Conservation (phyloP, 2,797 vertebrate species). For the Gallinago stenura region DNA sequence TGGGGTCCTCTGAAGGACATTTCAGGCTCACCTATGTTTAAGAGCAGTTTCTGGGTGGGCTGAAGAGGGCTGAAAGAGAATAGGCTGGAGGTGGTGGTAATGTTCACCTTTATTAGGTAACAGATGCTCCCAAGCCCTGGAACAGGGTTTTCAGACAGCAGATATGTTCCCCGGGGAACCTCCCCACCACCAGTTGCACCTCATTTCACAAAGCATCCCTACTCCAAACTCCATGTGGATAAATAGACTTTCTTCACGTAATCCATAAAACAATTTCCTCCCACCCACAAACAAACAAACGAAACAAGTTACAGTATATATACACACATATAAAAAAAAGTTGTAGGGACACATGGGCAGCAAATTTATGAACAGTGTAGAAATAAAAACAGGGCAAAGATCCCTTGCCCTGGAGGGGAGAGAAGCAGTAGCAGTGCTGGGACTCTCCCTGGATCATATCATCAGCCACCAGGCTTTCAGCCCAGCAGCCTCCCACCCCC, state of each 20-base stretch:
- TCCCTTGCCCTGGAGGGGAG: neutral
- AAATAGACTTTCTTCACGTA: constrained; percentile 55
- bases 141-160: constrained; percentile 43
- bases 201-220: constrained; percentile 15
- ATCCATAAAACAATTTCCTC: constrained; percentile 39
- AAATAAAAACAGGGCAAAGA: neutral
- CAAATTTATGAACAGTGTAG: constrained; percentile 23
- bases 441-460: fast-evolving
- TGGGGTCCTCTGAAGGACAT: neutral
- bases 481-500: neutral
- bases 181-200: constrained; percentile 27
- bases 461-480: neutral
- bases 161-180: neutral
- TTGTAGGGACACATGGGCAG: constrained; percentile 17
- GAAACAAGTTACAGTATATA: constrained; percentile 67
- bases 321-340: constrained; percentile 54
- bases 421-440: neutral
- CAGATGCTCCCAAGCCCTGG: constrained; percentile 11
- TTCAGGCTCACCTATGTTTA: neutral
- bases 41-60: neutral
- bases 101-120: constrained; percentile 60
- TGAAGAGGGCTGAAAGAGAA: neutral
- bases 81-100: constrained; percentile 12
- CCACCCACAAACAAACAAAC: neutral
- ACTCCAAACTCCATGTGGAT: constrained; percentile 34